Conservation (phyloP, 2,888 invertebrate species). For the Entomobrya proxima region DNA sequence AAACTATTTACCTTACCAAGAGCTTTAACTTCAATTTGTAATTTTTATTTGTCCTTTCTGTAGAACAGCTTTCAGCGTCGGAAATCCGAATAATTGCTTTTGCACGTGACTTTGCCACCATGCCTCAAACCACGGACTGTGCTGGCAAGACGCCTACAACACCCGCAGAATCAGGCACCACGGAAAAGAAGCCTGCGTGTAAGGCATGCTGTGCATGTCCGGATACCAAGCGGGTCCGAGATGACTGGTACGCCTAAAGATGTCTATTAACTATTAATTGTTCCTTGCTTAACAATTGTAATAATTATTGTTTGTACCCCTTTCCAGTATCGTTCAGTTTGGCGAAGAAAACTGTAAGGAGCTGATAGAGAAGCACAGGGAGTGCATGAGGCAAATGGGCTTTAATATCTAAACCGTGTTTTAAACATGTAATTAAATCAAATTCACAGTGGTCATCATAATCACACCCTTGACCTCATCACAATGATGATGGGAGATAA, state of each 20-base stretch:
- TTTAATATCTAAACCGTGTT: constrained; percentile 88
- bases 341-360: constrained; percentile 94
- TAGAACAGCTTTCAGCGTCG: too few relatives aligned
- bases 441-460: too few relatives aligned
- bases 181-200: constrained; percentile 83
- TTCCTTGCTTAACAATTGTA: background rate
- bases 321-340: constrained; percentile 91
- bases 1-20: too few relatives aligned
- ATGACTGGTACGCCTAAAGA: constrained; percentile 90
- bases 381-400: constrained; percentile 96
- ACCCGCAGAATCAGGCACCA: background rate
- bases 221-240: constrained; percentile 92
- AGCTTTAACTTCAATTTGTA: too few relatives aligned
- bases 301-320: constrained; percentile 31
- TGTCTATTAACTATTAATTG: background rate
- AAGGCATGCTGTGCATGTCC: constrained; percentile 99
- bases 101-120: too few relatives aligned
- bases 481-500: too few relatives aligned
- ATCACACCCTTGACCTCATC: too few relatives aligned
- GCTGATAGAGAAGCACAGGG: constrained; percentile 96
- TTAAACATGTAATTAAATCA: background rate
- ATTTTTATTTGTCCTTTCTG: too few relatives aligned
- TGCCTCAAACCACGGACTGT: constrained; percentile 47
- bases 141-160: constrained; percentile 32
- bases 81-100: too few relatives aligned